Conservation (phyloP, 2,888 invertebrate species). For the Drymonia ruficornis region DNA sequence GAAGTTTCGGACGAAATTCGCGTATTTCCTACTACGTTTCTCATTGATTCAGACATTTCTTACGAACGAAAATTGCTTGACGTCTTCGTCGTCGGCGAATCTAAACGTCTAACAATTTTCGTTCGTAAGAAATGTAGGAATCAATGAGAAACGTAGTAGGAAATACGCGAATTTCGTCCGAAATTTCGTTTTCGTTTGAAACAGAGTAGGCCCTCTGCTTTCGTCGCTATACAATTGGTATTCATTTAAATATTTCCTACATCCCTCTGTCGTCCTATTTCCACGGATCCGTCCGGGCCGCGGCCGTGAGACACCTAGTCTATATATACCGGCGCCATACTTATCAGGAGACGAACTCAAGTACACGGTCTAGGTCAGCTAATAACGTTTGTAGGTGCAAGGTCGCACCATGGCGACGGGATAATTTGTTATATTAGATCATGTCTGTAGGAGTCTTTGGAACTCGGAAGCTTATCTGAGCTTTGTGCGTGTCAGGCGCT, state of each 20-base stretch:
- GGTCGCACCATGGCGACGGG: slow-evolving; percentile 28
- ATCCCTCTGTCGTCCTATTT: background rate
- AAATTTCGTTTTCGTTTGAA: no score
- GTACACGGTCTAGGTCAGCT: slow-evolving; percentile 53
- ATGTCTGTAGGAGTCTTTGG: slow-evolving; percentile 10
- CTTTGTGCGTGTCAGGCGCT: background rate
- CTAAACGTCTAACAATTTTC: no score
- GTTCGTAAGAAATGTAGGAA: no score
- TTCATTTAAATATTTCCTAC: background rate
- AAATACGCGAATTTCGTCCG: no score
- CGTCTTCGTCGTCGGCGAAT: no score
- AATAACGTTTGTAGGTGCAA: slow-evolving; percentile 37
- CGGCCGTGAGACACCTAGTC: slow-evolving; percentile 47
- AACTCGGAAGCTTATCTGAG: background rate
- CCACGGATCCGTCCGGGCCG: slow-evolving; percentile 32
- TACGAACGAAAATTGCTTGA: no score
- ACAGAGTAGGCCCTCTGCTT: no score
- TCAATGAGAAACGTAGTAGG: no score
- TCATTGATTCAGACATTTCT: no score
- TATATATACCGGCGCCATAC: slow-evolving; percentile 47
- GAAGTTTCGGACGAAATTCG: no score
- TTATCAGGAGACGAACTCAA: slow-evolving; percentile 39
- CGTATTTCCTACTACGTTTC: no score
- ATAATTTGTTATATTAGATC: slow-evolving; percentile 17
- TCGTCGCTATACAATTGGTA: no score